A percentile compares a stretch with the other conserved stretches of the same genome.
phyloP scores from a whole-genome alignment of 2,113 vertebrate species.

The Eonycteris spelaea region DNA sequence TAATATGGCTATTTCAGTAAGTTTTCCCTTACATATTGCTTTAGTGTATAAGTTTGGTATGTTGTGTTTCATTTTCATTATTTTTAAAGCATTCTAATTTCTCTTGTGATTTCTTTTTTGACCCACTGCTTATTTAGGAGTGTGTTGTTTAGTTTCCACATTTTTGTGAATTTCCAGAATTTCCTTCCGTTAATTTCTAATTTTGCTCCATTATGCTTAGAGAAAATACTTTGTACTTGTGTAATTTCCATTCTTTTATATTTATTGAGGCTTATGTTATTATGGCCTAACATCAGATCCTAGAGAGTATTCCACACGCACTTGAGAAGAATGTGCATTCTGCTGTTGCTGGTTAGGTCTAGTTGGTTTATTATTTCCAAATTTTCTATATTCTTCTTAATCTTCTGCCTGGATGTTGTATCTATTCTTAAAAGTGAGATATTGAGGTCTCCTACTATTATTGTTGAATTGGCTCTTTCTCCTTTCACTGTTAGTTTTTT shows the following conservation, averaged over 20 bases:
- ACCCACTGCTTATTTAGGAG: background rate
- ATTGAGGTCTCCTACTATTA: background rate
- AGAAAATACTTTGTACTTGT: background rate
- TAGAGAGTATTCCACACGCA: background rate
- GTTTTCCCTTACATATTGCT: background rate
- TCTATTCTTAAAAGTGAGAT: background rate
- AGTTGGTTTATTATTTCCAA: background rate
- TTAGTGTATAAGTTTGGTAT: background rate
- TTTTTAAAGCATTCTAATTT: background rate
- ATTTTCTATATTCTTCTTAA: background rate
- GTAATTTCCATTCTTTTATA: background rate
- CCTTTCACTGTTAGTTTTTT: background rate
- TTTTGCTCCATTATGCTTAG: background rate
- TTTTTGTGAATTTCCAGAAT: background rate
- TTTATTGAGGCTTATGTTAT: background rate
- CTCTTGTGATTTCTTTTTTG: background rate
- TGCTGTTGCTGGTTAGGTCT: background rate
- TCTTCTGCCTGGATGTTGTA: background rate
- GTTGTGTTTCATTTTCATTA: background rate
- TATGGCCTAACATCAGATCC: background rate
- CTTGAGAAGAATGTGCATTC: background rate
- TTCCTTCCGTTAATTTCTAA: conserved; percentile 2
- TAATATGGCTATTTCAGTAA: background rate
- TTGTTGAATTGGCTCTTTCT: background rate
- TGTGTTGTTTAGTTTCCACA: background rate